phyloP scores from a whole-genome alignment of 1,140 invertebrate genomes.

The Battus philenor region DNA sequence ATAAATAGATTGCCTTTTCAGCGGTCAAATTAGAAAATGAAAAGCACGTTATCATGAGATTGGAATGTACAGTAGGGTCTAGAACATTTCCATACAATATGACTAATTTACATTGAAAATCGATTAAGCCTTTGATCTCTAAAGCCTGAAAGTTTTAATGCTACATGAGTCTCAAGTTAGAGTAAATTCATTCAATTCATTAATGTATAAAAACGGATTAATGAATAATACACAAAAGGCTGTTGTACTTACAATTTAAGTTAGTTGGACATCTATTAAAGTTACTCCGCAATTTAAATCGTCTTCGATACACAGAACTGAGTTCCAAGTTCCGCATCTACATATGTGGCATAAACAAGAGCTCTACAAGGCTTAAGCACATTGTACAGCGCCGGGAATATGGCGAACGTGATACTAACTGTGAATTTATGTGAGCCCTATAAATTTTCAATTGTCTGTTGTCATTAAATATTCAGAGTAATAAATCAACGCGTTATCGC shows the following conservation, averaged over 20 bases:
- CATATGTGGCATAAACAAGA: constrained; percentile 46
- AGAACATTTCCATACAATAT: constrained; percentile 14
- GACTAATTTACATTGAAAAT: constrained; percentile 16
- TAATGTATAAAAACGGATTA: too few species aligned
- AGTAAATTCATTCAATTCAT: too few species aligned
- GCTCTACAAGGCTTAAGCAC: constrained; percentile 30
- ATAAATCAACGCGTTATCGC: constrained; percentile 71
- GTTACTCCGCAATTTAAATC: constrained; percentile 4
- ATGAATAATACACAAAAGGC: too few species aligned
- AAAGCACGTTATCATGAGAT: constrained; percentile 1
- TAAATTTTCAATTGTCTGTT: constrained; percentile 71
- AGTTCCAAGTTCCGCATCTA: constrained; percentile 11
- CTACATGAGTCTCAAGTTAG: too few species aligned
- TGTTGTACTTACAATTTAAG: too few species aligned
- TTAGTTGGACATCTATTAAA: too few species aligned
- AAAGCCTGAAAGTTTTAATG: too few species aligned
- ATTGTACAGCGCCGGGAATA: constrained; percentile 43
- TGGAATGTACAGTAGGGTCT: constrained; percentile 1
- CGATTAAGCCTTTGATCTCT: too few species aligned
- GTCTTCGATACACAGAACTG: neutral
- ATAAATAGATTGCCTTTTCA: too few species aligned
- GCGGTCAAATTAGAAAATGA: neutral
- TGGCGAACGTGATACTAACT: constrained; percentile 49
- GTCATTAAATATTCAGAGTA: constrained; percentile 67
- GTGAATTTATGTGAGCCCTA: constrained; percentile 65